phyloP scores from a whole-genome alignment of 2,797 vertebrate genomes.

The Hydrophis major region DNA sequence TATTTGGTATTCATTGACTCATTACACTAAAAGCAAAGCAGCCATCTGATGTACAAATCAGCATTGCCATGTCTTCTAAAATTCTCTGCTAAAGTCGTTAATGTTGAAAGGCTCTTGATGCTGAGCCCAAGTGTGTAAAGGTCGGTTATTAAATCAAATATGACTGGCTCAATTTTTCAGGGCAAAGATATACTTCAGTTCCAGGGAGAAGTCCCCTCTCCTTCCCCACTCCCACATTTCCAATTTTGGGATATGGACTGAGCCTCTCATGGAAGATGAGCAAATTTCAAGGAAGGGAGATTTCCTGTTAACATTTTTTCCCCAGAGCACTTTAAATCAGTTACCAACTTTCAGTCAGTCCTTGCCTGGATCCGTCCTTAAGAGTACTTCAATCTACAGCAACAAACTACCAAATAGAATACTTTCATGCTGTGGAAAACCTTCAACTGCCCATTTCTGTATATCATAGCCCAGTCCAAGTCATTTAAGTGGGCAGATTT shows the following conservation, averaged over 20 bases:
- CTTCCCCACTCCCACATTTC: not conserved
- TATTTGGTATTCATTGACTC: not conserved
- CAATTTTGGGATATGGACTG: not conserved
- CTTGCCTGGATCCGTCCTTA: not conserved
- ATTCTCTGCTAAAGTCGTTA: not conserved
- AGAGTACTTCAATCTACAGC: not conserved
- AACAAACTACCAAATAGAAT: not conserved
- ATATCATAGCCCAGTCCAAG: not conserved
- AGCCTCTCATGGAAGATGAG: not conserved
- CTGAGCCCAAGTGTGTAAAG: not conserved
- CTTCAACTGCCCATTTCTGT: not conserved
- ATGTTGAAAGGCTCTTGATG: slow-evolving; percentile 15
- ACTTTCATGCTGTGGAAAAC: not conserved
- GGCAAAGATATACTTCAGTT: not conserved
- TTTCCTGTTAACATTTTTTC: not conserved
- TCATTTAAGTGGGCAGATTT: not conserved
- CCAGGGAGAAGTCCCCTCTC: not conserved
- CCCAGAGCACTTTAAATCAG: not conserved
- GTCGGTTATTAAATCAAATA: not conserved
- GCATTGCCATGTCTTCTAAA: not conserved
- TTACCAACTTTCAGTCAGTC: not conserved
- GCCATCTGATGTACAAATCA: slow-evolving; percentile 16
- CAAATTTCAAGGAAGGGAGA: not conserved
- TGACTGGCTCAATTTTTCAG: not conserved
- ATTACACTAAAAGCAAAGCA: slow-evolving; percentile 31